phyloP scores from a whole-genome alignment of 2,888 invertebrate species.

The Epinotia demarniana region DNA sequence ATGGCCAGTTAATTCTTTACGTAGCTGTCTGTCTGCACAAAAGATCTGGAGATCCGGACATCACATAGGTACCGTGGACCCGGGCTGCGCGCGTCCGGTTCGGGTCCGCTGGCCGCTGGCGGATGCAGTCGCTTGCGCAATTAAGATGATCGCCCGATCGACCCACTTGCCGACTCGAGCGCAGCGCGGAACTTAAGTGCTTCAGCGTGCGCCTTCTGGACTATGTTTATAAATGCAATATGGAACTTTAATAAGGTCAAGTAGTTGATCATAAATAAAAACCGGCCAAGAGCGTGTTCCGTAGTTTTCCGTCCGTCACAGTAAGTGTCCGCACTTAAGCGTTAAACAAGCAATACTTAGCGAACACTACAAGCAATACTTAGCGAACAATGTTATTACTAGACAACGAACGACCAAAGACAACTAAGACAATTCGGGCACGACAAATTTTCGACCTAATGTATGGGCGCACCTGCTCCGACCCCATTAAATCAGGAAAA shows the following conservation, averaged over 20 bases:
- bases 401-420: no score
- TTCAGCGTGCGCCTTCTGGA: conserved; percentile 18
- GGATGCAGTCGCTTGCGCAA: conserved; percentile 15
- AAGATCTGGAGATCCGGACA: background rate
- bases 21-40: background rate
- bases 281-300: no score
- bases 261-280: background rate
- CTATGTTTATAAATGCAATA: conserved; percentile 14
- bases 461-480: no score
- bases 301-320: no score
- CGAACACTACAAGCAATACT: no score
- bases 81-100: background rate
- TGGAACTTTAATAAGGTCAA: conserved; percentile 11
- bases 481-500: no score
- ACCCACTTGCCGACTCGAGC: conserved; percentile 28
- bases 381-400: no score
- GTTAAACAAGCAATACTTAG: no score
- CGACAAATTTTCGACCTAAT: no score
- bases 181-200: conserved; percentile 40
- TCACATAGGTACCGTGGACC: background rate
- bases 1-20: background rate
- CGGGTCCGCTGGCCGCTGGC: conserved; percentile 4
- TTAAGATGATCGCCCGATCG: conserved; percentile 26
- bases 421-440: no score
- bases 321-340: no score